Conservation (phyloP, 2,888 invertebrate species). For the Synergus laeviventris region DNA sequence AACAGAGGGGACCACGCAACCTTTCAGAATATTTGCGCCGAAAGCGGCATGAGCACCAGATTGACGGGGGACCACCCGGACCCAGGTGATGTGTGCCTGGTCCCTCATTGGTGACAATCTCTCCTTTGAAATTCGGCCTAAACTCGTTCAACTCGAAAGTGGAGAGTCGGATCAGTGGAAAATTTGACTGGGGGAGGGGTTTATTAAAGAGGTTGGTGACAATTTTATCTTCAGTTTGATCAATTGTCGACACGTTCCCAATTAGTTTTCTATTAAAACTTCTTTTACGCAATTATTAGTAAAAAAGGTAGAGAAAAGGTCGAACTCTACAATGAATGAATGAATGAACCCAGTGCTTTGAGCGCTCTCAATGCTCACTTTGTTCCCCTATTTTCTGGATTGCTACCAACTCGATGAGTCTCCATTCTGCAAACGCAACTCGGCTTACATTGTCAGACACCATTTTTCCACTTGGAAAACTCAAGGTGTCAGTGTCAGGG, state of each 20-base stretch:
- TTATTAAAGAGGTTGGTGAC: neutral
- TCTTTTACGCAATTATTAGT: neutral
- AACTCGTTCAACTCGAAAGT: neutral
- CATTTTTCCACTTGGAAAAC: constrained; percentile 32
- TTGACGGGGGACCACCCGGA: constrained; percentile 73
- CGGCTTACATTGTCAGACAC: constrained; percentile 11
- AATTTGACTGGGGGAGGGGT: neutral
- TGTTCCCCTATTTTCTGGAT: neutral
- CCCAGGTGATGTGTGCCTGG: constrained; percentile 63
- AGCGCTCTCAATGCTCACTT: neutral
- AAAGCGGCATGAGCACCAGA: constrained; percentile 71
- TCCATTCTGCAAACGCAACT: constrained; percentile 6
- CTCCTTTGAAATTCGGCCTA: neutral
- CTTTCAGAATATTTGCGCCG: constrained; percentile 71
- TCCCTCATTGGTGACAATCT: constrained; percentile 49
- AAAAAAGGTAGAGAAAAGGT: neutral
- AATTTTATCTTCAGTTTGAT: neutral
- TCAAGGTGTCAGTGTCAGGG: constrained; percentile 25
- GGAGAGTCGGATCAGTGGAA: neutral
- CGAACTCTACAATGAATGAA: neutral
- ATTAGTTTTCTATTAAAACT: no score
- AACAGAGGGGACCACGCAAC: constrained; percentile 61
- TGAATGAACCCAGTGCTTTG: neutral
- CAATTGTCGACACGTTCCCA: neutral
- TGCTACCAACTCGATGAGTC: neutral